Conservation (phyloP, 2,113 vertebrate species). For the Arenaria interpres region DNA sequence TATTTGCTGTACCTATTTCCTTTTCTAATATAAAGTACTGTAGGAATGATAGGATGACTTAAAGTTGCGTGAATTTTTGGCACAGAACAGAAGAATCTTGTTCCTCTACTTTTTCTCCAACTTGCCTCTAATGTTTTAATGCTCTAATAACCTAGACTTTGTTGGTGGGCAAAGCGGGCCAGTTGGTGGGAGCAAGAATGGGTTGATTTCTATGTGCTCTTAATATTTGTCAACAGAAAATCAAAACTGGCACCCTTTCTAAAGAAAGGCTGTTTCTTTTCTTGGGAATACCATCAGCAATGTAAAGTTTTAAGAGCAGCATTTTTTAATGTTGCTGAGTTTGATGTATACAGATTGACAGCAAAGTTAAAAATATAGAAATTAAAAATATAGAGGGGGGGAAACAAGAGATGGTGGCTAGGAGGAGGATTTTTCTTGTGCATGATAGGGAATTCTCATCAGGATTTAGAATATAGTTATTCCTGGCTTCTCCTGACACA, state of each 20-base stretch:
- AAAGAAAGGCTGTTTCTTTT: not conserved
- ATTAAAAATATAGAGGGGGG: not conserved
- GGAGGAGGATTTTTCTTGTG: not conserved
- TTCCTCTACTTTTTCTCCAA: not conserved
- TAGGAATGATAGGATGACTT: not conserved
- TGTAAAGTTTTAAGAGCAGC: not conserved
- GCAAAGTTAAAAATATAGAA: not conserved
- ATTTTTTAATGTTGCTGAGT: not conserved
- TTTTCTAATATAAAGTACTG: not conserved
- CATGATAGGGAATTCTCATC: not conserved
- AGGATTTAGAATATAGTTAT: not conserved
- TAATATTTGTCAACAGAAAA: not conserved
- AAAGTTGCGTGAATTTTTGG: not conserved
- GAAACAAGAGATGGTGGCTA: not conserved
- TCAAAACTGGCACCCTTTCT: not conserved
- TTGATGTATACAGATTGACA: not conserved
- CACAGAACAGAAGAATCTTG: not conserved
- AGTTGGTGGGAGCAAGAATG: not conserved
- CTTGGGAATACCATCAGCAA: not conserved
- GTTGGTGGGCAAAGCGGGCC: not conserved
- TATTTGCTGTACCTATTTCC: not conserved
- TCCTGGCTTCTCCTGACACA: not conserved
- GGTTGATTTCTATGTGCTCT: not conserved
- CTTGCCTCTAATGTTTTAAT: not conserved
- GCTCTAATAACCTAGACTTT: not conserved